Evolutionary conservation across 2,113 vertebrate species (phyloP).

Genomic region (Platichthys stellatus): DNA sequence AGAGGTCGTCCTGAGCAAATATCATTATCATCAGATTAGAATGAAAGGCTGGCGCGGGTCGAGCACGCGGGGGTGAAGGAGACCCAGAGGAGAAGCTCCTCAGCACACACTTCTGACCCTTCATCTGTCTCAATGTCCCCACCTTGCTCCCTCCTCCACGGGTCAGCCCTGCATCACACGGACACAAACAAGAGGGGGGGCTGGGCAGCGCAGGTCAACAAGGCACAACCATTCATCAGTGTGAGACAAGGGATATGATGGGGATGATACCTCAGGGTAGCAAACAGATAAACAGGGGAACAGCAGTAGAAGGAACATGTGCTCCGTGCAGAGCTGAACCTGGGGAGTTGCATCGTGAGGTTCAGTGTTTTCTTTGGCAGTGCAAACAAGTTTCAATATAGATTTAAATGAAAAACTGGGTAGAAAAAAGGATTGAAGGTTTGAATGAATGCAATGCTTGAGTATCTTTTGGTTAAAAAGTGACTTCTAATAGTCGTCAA

Average conservation of each 20-base stretch:
- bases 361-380: too few relatives aligned
- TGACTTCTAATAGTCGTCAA: background rate
- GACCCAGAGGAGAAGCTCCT: constrained; percentile 68
- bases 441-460: background rate
- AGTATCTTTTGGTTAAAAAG: background rate
- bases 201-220: constrained; percentile 9
- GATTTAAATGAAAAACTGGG: background rate
- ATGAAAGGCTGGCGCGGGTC: constrained; percentile 68
- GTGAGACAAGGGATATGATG: constrained; percentile 65
- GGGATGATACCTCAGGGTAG: constrained; percentile 50
- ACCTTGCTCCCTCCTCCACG: constrained; percentile 46
- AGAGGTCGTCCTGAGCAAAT: constrained; percentile 82
- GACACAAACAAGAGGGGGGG: constrained; percentile 48
- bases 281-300: constrained; percentile 52
- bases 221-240: constrained; percentile 65
- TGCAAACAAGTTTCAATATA: background rate
- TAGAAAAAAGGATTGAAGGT: background rate
- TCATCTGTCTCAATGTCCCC: constrained; percentile 69
- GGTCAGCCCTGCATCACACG: constrained; percentile 70
- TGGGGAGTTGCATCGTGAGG: background rate
- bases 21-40: constrained; percentile 85
- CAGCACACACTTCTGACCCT: constrained; percentile 58
- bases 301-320: background rate
- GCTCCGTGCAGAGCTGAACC: background rate
- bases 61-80: constrained; percentile 59